A percentile compares a stretch with the other conserved stretches of the same genome.
Evolutionary conservation across 2,888 invertebrate species (phyloP).

Genomic region (Leucoptera coffeella): DNA sequence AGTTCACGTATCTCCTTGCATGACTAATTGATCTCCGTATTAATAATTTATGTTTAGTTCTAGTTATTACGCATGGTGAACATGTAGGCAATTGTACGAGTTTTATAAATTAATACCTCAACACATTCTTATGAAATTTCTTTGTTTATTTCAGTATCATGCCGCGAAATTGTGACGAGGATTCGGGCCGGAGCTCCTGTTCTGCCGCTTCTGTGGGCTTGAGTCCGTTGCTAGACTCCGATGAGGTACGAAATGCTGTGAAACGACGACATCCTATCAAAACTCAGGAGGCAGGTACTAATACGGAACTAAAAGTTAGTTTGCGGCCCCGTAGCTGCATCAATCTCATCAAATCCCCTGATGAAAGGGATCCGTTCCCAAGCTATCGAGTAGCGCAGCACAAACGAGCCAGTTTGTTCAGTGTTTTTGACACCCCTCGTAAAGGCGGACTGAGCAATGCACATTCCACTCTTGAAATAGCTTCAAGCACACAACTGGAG

Average conservation of each 20-base stretch:
- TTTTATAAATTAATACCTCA: no score
- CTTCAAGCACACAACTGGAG: conserved; percentile 38
- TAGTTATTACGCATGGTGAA: no score
- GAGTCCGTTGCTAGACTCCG: conserved; percentile 21
- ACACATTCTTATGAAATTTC: no score
- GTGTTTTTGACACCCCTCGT: conserved; percentile 26
- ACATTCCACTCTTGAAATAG: conserved; percentile 38
- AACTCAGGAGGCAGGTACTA: conserved; percentile 37
- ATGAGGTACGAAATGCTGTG: conserved; percentile 10
- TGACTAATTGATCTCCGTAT: no score
- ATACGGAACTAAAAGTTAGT: conserved; percentile 46
- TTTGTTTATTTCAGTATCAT: conserved; percentile 17
- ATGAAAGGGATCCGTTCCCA: conserved; percentile 43
- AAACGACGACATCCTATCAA: conserved; percentile 13
- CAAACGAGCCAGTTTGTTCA: conserved; percentile 24
- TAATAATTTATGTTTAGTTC: no score
- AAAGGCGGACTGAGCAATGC: conserved; percentile 37
- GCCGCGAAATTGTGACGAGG: conserved; percentile 35
- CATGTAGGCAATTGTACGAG: no score
- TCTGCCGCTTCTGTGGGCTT: conserved; percentile 33
- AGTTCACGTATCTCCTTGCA: no score
- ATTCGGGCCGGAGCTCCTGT: conserved; percentile 44
- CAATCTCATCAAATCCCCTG: conserved; percentile 33
- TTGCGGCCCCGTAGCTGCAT: conserved; percentile 27
- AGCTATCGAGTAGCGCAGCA: conserved; percentile 23